Evolutionary conservation across 37 sponge, comb jelly and placozoan species (phyloP), one percentile per base, ranked within the genome.

Genomic region (Diacarnus erythraeanus): DNA sequence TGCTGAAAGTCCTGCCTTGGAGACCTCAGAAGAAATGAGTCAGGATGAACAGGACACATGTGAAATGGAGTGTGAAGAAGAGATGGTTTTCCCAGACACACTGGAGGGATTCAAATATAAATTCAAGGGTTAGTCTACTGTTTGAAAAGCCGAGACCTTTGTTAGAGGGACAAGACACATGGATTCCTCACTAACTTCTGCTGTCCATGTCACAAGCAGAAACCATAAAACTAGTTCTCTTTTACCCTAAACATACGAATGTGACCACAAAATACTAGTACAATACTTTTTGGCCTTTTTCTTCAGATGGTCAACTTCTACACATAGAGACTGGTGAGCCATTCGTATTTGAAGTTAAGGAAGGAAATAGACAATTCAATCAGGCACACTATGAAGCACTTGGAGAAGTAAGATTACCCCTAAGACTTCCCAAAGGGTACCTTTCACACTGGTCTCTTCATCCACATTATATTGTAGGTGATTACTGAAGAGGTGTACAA

Each of bases 301-400:
- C n/a, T 36, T n/a, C 74, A 91, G 95, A 87, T 36, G 85, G 92
- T 5, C 22, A 71, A 35, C 41, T 94, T 82, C 36, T 57, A 44
- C 30, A 82, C 38, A 93, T 58, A 22, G 69, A 80, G 41, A 83
- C 83, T 21, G 77, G 59, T 68, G 84, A 80, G 31, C 71, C 70
- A 9, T 94, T 94, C 87, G 64, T 42, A 23, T 94, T 89, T 74
- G 73, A 83, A 33, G 89, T 84, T 5, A 64, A 43, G 22, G 30
- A 80, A 44, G 65, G 69, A 25, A 79, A 86, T 58, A 54, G 83
- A 21, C 8, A 15, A 2, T 83, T 80, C 25, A 92, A 91, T 69
- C 95, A 95, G 80, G 65, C 35, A 2, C 83, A 88, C 57, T 95
- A 95, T 61, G 92, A 91, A 58, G 92, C 89, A 66, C 83, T 95